Evolutionary conservation across 2,888 invertebrate species (phyloP), one percentile per base, ranked within the genome.

Genomic region (Hypomecis atomaria): DNA sequence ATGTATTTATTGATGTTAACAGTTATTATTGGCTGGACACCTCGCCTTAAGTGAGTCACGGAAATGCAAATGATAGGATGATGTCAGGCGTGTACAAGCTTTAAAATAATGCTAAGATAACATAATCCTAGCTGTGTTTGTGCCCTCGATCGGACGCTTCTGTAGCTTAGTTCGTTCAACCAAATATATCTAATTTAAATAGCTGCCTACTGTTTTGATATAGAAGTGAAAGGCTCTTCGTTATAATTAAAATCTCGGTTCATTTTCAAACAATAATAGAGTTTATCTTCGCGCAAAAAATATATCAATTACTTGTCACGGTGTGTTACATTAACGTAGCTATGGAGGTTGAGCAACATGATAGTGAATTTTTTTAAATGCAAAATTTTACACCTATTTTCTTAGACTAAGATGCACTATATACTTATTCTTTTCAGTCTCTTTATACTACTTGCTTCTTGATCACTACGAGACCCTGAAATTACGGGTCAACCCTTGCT

Each of bases 1-100:
- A 49, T 65, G 55, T 60, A 64, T 67, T 59, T 67, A 59, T 60
- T 48, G 58, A 34, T 49, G 52, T 36, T 62, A 57, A 61, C 69
- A 64, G 69, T 71, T 67, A 69, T 50, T 63, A 60, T 59, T 57
- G 52, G 33, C 60, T 57, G 55, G 59, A 64, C 47, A 59, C 43
- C 43, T 44, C 23, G 54, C 60, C 38, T 62, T 56, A 62, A 62
- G 63, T 69, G 62, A 65, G 44, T 65, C 67, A 69, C 63, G 61
- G 65, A 62, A 69, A 69, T 71, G 69, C 60, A 67, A 71, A 71
- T 69, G 52, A 38, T 59, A 50, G 8, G 67, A 66, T 67, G 64
- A 67, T 64, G 62, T 69, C 63, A 66, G 40, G 49, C 45, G 42
- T 40, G 49, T 55, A 58, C 38, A 36, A 59, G 56, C 61, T 50